Base-by-base conservation (phyloP, 2,113 vertebrate genomes). In the Leptodactylus fuscus region DNA sequence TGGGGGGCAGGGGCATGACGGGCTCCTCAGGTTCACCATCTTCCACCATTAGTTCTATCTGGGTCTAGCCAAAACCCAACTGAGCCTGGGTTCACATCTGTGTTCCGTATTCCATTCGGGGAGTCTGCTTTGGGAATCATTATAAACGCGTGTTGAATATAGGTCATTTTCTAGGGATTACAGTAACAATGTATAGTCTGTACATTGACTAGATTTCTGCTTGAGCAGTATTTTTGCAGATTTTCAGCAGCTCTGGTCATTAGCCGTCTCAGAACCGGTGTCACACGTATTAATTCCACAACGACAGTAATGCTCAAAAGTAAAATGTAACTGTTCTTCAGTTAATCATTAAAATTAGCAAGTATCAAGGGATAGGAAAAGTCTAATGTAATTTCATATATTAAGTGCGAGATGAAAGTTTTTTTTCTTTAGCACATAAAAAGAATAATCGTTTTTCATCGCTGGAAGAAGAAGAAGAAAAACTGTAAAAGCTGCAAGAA, bases 321-420 rank as follows among this genome's bases (percentile, higher is more conserved):
- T 93, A 88, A 90, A 91, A 92, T 92, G 89, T 92, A 92, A 91
- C 88, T 87, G 87, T 91, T 92, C 86, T 91, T 92, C 87, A 83
- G 91, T 91, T 93, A 91, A 93, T 92, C 90, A 93, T 92, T 91
- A 91, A 90, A 93, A 94, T 92, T 90, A 93, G 88, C 85, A 87
- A 83, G 85, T 90, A 87, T 88, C 9, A 0, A 88, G 89, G 87
- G 87, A 91, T 88, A 86, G 81, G 86, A 87, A 78, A 90, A 89
- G 67, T 88, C 93, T 85, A 88, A 88, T 86, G 29, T 88, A 88
- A 90, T 91, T 91, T 90, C 88, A 88, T 85, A 88, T 89, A 93
- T 89, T 92, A 91, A 92, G 89, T 89, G 87, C 90, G 87, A 90
- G 86, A 88, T 62, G 16, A 86, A 90, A 90, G 88, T 82, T 87